Base-by-base conservation (phyloP, 2,888 invertebrate genomes). In the Chrysina gloriosa region DNA sequence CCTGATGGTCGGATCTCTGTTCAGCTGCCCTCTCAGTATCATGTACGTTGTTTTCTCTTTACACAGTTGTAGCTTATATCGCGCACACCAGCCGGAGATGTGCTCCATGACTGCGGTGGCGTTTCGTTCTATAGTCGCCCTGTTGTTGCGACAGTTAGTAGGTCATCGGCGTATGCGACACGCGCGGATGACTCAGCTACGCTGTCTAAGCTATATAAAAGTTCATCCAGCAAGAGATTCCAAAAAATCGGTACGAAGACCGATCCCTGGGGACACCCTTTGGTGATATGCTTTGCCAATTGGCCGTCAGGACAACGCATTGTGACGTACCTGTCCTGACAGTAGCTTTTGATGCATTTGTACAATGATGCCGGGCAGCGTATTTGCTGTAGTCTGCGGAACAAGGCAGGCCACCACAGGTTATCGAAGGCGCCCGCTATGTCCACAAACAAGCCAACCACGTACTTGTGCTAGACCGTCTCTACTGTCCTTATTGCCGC, bases 361-460 rank as follows among this genome's bases (percentile, higher is more conserved):
- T 66, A 42, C 0, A 70, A 14, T 5, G 58, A n/a, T 5, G 2
- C 1, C 4, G 70, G 67, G 7, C 50, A 42, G n/a, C 47, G 14
- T 2, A 45, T 27, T 0, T 52, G 7, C n/a, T 23, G 29, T 0
- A 70, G 34, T 3, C 19, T 11, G 0, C n/a, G 0, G 16, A 64
- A 61, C 0, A 70, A 14, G 0, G 36, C 45, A 0, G 68, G 70
- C 70, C 71, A 70, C 69, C 68, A 70, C 1, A 71, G 27, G 36
- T 71, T 70, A 29, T 70, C 64, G 36, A 71, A 71, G 19, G 71
- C 71, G 0, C 69, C 68, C 0, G 29, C 21, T 2, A 69, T 69
- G 47, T 71, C 71, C 1, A 69, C 27, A 23, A 68, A 65, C 1
- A 67, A 3, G 1, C 23, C 21, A 1, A 54, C 6, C 2, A 50